These are phyloP conservation scores for Amniataba percoides DNA, from an alignment of 2,797 vertebrate species.

Conservation along the genomic window DNA sequence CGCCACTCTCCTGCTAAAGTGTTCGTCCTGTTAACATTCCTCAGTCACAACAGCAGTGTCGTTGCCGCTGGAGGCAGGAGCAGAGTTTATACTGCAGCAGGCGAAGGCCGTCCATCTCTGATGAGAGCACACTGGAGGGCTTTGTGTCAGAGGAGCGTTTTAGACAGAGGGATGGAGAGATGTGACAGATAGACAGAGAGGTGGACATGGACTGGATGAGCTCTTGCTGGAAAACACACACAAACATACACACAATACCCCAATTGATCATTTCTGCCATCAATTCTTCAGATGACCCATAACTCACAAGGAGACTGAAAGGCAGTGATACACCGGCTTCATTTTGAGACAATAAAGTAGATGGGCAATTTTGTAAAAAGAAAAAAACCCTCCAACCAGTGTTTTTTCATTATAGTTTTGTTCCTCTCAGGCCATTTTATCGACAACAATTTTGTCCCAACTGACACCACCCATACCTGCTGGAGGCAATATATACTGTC, in stretches of 20 bases:
- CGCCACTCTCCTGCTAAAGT: slow-evolving; percentile 60
- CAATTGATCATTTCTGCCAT: slow-evolving; percentile 72
- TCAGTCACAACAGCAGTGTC: slow-evolving; percentile 67
- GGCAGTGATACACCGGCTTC: slow-evolving; percentile 75
- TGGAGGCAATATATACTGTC: slow-evolving; percentile 53
- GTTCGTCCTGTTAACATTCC: slow-evolving; percentile 76
- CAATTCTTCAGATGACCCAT: slow-evolving; percentile 67
- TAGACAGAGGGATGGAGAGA: slow-evolving; percentile 40
- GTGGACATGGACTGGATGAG: slow-evolving; percentile 54
- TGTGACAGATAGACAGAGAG: slow-evolving; percentile 25
- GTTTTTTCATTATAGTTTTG: slow-evolving; percentile 70
- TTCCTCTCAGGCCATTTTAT: slow-evolving; percentile 61
- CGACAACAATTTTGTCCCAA: slow-evolving; percentile 62
- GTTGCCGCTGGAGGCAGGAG: slow-evolving; percentile 58
- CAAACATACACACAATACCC: slow-evolving; percentile 38
- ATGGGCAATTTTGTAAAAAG: slow-evolving; percentile 61
- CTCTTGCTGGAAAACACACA: slow-evolving; percentile 44
- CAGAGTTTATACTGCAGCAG: slow-evolving; percentile 66
- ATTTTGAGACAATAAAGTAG: slow-evolving; percentile 77
- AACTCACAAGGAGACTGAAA: slow-evolving; percentile 67
- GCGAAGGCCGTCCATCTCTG: slow-evolving; percentile 57
- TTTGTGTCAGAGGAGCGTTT: slow-evolving; percentile 70
- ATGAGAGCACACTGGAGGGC: slow-evolving; percentile 72
- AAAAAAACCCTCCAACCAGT: slow-evolving; percentile 40
- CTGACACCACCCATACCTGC: slow-evolving; percentile 54